Base-by-base conservation (phyloP, 2,113 vertebrate species). In the Corvus moneduloides region DNA sequence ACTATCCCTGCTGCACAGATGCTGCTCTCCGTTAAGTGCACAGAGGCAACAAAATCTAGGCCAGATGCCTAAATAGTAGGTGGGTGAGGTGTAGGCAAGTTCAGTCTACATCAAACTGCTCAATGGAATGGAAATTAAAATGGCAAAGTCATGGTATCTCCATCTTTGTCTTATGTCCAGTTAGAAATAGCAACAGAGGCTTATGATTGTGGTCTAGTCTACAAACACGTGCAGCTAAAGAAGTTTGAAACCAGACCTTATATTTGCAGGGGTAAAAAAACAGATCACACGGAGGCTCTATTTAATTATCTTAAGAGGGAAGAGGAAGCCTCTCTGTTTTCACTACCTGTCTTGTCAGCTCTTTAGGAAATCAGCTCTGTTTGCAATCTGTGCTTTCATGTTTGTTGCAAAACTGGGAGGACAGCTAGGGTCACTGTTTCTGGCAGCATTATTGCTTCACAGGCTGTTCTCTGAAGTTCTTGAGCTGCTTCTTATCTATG, bases 401-500 rank as follows among this genome's bases (percentile, higher is more conserved):
- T 74, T 91, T 84, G 62, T 95, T 89, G 78, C 84, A 83, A 79
- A 79, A 87, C 64, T 28, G 48, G 20, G 58, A 93, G 81, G 86
- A 58, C 88, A 88, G 39, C 86, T 93, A 56, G 21, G 93, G 85
- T 96, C 89, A 93, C 64, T 73, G 56, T 83, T n/a, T 96, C 79
- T 96, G 92, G 77, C 83, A 89, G 54, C 3, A 1, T 86, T 88
- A 46, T 51, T 82, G 76, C 62, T 71, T 94, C 79, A 73, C 85
- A 94, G 68, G 21, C 88, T 96, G 71, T 96, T 97, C 64, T 79
- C 81, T 82, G 46, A 54, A 81, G 76, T 91, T 96, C 77, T 80
- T 82, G 49, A 93, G 71, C 64, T 91, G 54, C 63, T 84, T 84
- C 89, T 95, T 97, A 95, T 89, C 94, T 89, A 16, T 90, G 84